A percentile compares a stretch with the other conserved stretches of the same genome.
phyloP scores from a whole-genome alignment of 2,797 vertebrate genomes.

The Manis javanica region DNA sequence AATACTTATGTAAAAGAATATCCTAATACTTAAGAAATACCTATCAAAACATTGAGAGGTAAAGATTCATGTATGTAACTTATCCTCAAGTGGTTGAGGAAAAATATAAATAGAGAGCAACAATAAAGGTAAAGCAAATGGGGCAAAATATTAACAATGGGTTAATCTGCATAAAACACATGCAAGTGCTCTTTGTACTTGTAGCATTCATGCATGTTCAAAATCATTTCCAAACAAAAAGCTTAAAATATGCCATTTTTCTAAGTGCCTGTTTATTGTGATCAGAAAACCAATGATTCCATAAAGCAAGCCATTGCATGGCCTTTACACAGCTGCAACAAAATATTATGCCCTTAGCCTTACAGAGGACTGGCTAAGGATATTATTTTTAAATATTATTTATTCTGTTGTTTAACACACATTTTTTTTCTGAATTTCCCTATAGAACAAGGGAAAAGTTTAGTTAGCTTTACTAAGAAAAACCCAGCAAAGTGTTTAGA shows the following conservation, averaged over 20 bases:
- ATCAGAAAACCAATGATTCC: conserved; percentile 6
- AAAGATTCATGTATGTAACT: background rate
- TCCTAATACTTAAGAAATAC: background rate
- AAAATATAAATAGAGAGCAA: background rate
- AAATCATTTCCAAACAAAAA: conserved; percentile 21
- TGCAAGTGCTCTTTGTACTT: background rate
- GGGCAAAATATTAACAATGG: background rate
- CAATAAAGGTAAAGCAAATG: background rate
- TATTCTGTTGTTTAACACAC: background rate
- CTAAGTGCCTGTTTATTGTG: background rate
- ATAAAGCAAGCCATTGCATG: background rate
- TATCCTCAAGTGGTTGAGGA: background rate
- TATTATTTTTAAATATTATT: background rate
- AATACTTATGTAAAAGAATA: background rate
- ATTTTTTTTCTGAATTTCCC: background rate
- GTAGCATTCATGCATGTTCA: background rate
- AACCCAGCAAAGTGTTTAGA: background rate
- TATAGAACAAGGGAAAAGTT: background rate
- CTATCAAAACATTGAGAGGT: background rate
- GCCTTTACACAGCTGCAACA: background rate
- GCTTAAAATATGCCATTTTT: background rate
- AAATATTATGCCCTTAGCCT: background rate
- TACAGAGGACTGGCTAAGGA: background rate
- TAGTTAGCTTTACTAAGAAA: background rate
- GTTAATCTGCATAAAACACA: background rate